phyloP scores from a whole-genome alignment of 1,140 invertebrate species.

The Drosophila carrolli region DNA sequence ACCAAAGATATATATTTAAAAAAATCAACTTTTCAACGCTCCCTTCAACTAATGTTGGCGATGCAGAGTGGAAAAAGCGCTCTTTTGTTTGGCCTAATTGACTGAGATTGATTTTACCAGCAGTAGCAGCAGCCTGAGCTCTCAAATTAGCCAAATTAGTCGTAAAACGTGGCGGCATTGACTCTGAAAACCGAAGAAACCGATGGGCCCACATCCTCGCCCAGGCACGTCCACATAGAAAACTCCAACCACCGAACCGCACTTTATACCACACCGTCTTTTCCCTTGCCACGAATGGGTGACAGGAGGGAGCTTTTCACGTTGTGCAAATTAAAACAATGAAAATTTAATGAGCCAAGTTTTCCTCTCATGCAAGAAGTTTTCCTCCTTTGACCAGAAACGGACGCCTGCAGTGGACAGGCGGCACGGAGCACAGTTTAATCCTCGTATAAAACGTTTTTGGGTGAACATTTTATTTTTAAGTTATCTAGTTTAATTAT shows the following conservation, averaged over 20 bases:
- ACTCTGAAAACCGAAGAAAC: slow-evolving; percentile 29
- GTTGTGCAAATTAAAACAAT: slow-evolving; percentile 77
- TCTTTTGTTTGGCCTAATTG: slow-evolving; percentile 59
- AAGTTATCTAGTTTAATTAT: too few species aligned
- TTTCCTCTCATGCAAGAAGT: slow-evolving; percentile 38
- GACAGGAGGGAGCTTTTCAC: slow-evolving; percentile 16
- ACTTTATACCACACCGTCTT: slow-evolving; percentile 6
- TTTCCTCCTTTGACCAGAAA: slow-evolving; percentile 26
- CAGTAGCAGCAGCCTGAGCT: slow-evolving; percentile 25
- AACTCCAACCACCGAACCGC: slow-evolving; percentile 20
- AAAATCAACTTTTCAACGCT: slow-evolving; percentile 12
- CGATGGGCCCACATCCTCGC: slow-evolving; percentile 14
- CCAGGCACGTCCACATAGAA: slow-evolving; percentile 10
- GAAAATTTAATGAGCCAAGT: slow-evolving; percentile 78
- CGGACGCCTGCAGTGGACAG: slow-evolving; percentile 13
- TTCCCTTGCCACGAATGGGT: slow-evolving; percentile 4
- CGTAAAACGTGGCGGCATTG: slow-evolving; percentile 55
- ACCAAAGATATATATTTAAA: slow-evolving; percentile 21
- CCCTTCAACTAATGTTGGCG: slow-evolving; percentile 1
- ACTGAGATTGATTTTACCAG: slow-evolving; percentile 66
- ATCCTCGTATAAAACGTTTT: slow-evolving; percentile 7
- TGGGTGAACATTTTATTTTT: too few species aligned
- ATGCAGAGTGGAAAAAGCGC: neutral
- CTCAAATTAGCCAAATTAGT: slow-evolving; percentile 77
- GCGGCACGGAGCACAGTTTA: slow-evolving; percentile 22